A percentile compares a stretch with the other conserved stretches of the same genome.
These are phyloP conservation scores for Mamestra brassicae DNA, from an alignment of 2,888 invertebrate species.

Conservation along the genomic window DNA sequence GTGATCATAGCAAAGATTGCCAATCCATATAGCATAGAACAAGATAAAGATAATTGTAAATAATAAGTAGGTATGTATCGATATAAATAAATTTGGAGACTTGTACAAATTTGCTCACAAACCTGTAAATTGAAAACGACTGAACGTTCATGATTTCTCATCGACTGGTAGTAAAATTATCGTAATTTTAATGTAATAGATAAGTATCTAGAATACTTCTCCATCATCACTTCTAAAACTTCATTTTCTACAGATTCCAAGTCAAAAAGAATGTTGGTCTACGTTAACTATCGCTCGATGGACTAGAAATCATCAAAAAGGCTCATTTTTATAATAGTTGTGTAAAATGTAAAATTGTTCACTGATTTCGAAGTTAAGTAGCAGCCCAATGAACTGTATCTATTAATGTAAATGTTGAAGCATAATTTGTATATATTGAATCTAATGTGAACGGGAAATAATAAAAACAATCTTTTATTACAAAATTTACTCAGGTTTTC, in stretches of 20 bases:
- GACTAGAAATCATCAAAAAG: slow-evolving; percentile 70
- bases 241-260: slow-evolving; percentile 41
- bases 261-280: slow-evolving; percentile 54
- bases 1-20: slow-evolving; percentile 89
- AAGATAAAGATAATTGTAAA: slow-evolving; percentile 79
- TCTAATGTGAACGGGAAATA: slow-evolving; percentile 85
- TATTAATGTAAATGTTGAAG: slow-evolving; percentile 88
- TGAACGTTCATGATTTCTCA: slow-evolving; percentile 87
- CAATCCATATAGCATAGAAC: slow-evolving; percentile 85
- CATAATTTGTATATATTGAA: slow-evolving; percentile 91
- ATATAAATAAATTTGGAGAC: slow-evolving; percentile 87
- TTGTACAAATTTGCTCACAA: slow-evolving; percentile 90
- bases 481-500: slow-evolving; percentile 85
- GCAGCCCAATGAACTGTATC: slow-evolving; percentile 82
- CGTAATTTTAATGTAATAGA: slow-evolving; percentile 63
- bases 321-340: slow-evolving; percentile 84
- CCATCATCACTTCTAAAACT: slow-evolving; percentile 23
- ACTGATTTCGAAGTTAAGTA: slow-evolving; percentile 78
- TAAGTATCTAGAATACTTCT: slow-evolving; percentile 60
- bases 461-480: slow-evolving; percentile 89
- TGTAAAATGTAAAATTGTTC: slow-evolving; percentile 81
- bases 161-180: slow-evolving; percentile 87
- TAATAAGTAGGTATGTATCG: slow-evolving; percentile 82
- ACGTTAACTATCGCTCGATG: slow-evolving; percentile 75
- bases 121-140: slow-evolving; percentile 89